A percentile compares a stretch with the other conserved stretches of the same genome.
Conservation (phyloP, 2,888 invertebrate genomes). For the Pardosa pseudoannulata region DNA sequence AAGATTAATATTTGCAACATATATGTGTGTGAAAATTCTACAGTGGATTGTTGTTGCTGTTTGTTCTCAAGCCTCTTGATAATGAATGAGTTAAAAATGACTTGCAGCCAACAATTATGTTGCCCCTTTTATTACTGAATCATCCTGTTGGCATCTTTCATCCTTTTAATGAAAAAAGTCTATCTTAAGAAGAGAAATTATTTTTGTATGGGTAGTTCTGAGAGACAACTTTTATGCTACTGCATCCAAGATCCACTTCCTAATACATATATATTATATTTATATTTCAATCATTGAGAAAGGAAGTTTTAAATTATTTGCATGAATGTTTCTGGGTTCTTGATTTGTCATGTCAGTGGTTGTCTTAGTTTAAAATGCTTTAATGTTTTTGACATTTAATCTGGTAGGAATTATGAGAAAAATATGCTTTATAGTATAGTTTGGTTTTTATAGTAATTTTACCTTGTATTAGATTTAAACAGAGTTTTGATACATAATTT, state of each 20-base stretch:
- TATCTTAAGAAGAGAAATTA: conserved; percentile 52
- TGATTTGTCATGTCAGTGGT: too few relatives aligned
- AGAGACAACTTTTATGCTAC: conserved; percentile 16
- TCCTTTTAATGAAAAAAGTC: conserved; percentile 48
- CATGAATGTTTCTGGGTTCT: not conserved
- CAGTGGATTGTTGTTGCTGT: conserved; percentile 49
- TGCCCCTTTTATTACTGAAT: conserved; percentile 36
- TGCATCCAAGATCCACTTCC: conserved; percentile 7
- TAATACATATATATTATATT: not conserved
- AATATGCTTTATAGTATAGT: too few relatives aligned
- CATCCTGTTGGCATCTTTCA: conserved; percentile 41
- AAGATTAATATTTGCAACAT: conserved; percentile 47
- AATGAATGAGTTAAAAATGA: conserved; percentile 30
- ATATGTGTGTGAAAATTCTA: conserved; percentile 2
- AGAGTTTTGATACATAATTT: too few relatives aligned
- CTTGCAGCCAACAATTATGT: conserved; percentile 29
- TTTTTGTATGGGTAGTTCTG: conserved; percentile 55
- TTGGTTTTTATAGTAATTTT: too few relatives aligned
- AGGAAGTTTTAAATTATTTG: not conserved
- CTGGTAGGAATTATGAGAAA: too few relatives aligned
- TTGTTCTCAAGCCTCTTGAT: conserved; percentile 36
- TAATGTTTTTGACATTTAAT: too few relatives aligned
- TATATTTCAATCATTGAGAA: not conserved
- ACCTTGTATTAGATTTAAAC: too few relatives aligned
- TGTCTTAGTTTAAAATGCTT: too few relatives aligned